phyloP scores from a whole-genome alignment of 2,888 invertebrate species.

The Gerris lacustris region DNA sequence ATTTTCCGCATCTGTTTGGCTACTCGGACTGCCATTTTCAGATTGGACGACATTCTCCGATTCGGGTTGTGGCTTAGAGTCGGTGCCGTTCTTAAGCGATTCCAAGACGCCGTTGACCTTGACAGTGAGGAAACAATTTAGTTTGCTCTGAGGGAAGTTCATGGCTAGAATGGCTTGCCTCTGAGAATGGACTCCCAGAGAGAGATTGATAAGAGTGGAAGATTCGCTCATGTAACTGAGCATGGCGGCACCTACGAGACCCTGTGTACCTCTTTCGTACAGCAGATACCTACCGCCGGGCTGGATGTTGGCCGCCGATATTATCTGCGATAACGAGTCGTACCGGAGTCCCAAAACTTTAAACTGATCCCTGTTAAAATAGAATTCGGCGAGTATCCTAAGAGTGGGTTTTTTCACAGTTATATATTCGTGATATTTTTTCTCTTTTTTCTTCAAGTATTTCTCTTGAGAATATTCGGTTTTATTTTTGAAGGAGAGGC shows the following conservation, averaged over 20 bases:
- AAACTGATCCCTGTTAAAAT: conserved; percentile 62
- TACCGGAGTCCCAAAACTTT: conserved; percentile 66
- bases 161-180: conserved; percentile 65
- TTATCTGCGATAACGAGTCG: conserved; percentile 80
- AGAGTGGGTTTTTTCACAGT: conserved; percentile 69
- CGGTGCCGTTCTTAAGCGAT: neutral
- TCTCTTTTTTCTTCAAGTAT: conserved; percentile 87
- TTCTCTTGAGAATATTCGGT: conserved; percentile 89
- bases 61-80: neutral
- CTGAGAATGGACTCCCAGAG: conserved; percentile 69
- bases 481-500: conserved; percentile 77
- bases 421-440: conserved; percentile 78
- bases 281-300: conserved; percentile 55
- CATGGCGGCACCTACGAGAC: conserved; percentile 69
- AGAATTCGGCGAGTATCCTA: conserved; percentile 69
- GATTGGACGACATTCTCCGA: neutral
- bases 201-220: conserved; percentile 59
- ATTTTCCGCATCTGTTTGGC: neutral
- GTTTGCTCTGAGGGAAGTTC: conserved; percentile 61
- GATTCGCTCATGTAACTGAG: conserved; percentile 59
- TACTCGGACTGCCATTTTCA: conserved; percentile 14
- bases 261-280: conserved; percentile 80
- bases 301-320: conserved; percentile 68
- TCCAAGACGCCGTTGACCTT: conserved; percentile 42
- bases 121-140: conserved; percentile 56